Base-by-base conservation (phyloP, 2,797 vertebrate genomes). In the Setipinna tenuifilis region DNA sequence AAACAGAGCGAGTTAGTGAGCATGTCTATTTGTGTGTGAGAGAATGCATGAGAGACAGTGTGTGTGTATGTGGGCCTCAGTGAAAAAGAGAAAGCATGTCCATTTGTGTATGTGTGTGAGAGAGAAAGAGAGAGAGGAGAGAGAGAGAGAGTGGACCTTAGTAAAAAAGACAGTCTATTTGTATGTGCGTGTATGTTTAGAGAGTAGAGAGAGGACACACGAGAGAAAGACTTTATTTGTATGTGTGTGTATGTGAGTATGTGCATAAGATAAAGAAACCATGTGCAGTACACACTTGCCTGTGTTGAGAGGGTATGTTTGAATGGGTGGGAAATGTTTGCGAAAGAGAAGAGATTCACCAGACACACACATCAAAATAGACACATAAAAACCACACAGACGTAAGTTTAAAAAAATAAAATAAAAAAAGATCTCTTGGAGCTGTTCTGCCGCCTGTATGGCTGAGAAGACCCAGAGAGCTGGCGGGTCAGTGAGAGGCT, bases 401-500 rank as follows among this genome's bases (percentile, higher is more conserved):
- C 14, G 46, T 48, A 48, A 48, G 46, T 48, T 3, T 48, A 91
- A 92, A 93, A 82, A 44, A 50, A 71, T 23, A 71, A 3, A 57
- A 57, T 25, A 31, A 62, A 21, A 71, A 31, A 57, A 71, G 5
- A 61, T 31, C 61, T 82, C 54, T 7, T 1, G 50, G 61, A n/a
- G 50, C n/a, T 7, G 28, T 54, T 41, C n/a, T 19, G 31, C 16
- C 1, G 71, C 12, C 68, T 35, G 6, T 35, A 35, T 71, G 31
- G 68, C 28, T 31, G 71, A 71, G 23, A 44, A 44, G 31, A 17
- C 17, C 19, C 31, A 78, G 71, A 44, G 54, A 82, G 65, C 84
- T 23, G 78, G 71, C 7, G 46, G 28, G 48, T 21, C 86, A 85
- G 80, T 54, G 50, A 83, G 7, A 68, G 68, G 35, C 3, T n/a